Conservation (phyloP, 2,797 vertebrate genomes). For the Rhabdomys pumilio region DNA sequence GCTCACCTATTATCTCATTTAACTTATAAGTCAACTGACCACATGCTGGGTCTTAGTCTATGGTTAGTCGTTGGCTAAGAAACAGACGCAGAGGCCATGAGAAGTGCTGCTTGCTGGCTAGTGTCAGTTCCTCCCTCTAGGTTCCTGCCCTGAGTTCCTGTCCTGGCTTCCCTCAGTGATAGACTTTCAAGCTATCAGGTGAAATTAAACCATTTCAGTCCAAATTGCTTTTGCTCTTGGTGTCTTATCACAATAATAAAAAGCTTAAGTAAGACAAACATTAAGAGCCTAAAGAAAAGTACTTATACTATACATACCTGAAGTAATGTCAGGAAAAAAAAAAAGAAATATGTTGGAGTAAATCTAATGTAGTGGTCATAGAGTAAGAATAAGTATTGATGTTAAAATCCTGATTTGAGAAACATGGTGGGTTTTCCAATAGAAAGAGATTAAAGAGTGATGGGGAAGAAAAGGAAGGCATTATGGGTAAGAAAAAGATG, state of each 20-base stretch:
- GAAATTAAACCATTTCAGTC: neutral
- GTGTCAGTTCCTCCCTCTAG: neutral
- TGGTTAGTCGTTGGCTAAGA: neutral
- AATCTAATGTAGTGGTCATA: neutral
- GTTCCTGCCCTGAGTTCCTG: neutral
- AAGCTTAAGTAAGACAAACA: neutral
- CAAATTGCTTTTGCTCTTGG: neutral
- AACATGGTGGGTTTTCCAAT: neutral
- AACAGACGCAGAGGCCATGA: neutral
- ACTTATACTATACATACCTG: neutral
- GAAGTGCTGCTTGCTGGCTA: no score
- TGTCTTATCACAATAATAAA: neutral
- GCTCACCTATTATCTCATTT: neutral
- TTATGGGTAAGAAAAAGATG: neutral
- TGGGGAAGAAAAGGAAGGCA: neutral
- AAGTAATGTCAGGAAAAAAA: conserved; percentile 20
- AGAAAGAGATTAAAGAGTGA: neutral
- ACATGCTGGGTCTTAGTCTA: neutral
- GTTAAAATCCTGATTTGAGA: neutral
- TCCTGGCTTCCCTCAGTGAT: neutral
- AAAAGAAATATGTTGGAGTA: neutral
- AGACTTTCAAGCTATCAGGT: neutral
- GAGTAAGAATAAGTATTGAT: conserved; percentile 33
- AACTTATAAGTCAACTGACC: neutral
- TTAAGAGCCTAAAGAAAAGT: neutral